Evolutionary conservation across 92 coral and sea anemone genomes (phyloP), one percentile per base, ranked within the genome.

Genomic region (Palythoa caribaeorum): DNA sequence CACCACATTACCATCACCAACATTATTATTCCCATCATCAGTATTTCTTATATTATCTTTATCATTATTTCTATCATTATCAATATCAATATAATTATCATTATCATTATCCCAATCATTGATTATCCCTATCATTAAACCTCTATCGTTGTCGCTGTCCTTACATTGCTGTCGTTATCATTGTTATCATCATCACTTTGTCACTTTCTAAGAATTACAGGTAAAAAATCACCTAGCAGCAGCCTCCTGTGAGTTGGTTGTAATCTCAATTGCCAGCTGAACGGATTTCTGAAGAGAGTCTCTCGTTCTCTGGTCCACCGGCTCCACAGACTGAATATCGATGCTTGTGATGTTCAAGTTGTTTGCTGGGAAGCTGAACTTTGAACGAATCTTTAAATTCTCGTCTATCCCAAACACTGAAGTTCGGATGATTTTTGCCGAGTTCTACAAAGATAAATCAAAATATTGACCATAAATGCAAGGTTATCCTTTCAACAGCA

Each of bases 241-340:
- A 5, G 99, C 99, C 60, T 97, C 99, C 84, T 97, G 99, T 1
- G 99, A 95, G 80, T 97, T 97, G 73, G 99, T 97, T 14, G 99
- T 97, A 50, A 97, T 97, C 90, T 97, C 99, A 71, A 97, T 97
- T 21, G 99, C 99, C 70, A 97, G 91, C 87, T 97, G 99, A 13
- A 97, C 99, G 19, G 99, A 97, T 86, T 97, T 97, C 93, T 95
- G 98, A 68, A 97, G 90, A 37, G 99, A 95, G 73, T 97, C 99
- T 73, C 99, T 86, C 51, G 98, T 97, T 28, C 99, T 91, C 90
- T 97, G 99, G 78, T 97, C 99, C 16, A 97, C 99, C 66, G 99
- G 99, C 87, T 97, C 99, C 76, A 97, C 99, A 16, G 99, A 97
- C 84, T 97, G 99, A 86, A 97, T 97, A 89, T 97, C 99, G 73